Conservation (phyloP, 2,888 invertebrate species). For the Campoletis raptor region DNA sequence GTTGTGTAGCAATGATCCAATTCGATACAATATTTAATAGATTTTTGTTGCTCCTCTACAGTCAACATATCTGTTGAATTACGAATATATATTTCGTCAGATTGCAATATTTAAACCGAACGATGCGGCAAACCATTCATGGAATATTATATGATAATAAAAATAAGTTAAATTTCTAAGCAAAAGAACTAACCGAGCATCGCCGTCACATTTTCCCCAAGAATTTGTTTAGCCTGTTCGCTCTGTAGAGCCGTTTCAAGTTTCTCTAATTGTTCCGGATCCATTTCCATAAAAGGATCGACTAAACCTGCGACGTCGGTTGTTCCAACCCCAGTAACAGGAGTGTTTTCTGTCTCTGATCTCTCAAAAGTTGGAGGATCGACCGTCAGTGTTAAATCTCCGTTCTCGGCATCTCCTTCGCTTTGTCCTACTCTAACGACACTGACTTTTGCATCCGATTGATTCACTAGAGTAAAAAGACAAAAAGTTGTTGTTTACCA, state of each 20-base stretch:
- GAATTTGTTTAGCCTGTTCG: slow-evolving; percentile 86
- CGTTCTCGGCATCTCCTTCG: slow-evolving; percentile 78
- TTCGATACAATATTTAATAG: slow-evolving; percentile 86
- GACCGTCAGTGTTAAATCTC: slow-evolving; percentile 81
- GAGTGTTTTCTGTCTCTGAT: slow-evolving; percentile 64
- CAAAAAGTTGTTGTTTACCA: not conserved
- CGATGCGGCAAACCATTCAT: no score
- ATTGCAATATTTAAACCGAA: not conserved
- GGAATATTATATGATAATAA: not conserved
- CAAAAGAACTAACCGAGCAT: slow-evolving; percentile 82
- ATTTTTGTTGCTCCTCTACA: slow-evolving; percentile 87
- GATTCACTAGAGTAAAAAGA: slow-evolving; percentile 77
- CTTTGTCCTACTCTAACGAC: slow-evolving; percentile 83
- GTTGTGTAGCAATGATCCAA: slow-evolving; percentile 94
- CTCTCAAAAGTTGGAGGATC: slow-evolving; percentile 80
- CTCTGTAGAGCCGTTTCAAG: slow-evolving; percentile 86
- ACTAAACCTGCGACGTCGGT: slow-evolving; percentile 77
- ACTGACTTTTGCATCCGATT: slow-evolving; percentile 82
- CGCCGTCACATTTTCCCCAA: slow-evolving; percentile 85
- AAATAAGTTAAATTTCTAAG: no score
- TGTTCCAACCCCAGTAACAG: slow-evolving; percentile 23
- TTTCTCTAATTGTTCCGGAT: slow-evolving; percentile 86
- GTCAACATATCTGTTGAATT: slow-evolving; percentile 82
- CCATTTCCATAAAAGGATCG: slow-evolving; percentile 85
- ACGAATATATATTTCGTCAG: not conserved